Evolutionary conservation across 2,888 invertebrate species (phyloP).

Genomic region (Ectemnius continuus): DNA sequence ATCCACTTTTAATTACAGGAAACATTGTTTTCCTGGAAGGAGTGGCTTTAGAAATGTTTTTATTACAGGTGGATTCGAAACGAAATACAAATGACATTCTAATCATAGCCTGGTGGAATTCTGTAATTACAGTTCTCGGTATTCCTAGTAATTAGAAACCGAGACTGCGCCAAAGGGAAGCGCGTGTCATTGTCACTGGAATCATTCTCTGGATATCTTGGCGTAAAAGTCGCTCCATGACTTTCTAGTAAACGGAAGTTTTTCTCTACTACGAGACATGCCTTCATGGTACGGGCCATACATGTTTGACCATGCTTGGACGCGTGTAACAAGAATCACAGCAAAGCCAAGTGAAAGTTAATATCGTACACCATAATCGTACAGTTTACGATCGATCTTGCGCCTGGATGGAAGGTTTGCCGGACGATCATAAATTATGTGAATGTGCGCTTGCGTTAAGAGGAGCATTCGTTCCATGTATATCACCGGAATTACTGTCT

Average conservation of each 20-base stretch:
- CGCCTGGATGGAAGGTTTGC: background rate
- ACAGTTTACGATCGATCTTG: background rate
- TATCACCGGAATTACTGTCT: no score
- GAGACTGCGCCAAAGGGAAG: background rate
- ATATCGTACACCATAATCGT: background rate
- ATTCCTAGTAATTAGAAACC: background rate
- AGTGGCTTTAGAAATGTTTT: background rate
- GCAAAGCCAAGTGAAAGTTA: conserved; percentile 1
- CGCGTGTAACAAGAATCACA: background rate
- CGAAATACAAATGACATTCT: background rate
- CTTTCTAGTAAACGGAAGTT: background rate
- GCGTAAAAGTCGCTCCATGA: background rate
- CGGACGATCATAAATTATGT: background rate
- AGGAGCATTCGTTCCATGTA: background rate
- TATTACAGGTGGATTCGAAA: background rate
- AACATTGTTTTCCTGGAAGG: background rate
- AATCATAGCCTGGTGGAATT: background rate
- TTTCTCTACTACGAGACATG: background rate
- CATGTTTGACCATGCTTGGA: background rate
- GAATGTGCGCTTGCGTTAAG: background rate
- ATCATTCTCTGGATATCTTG: background rate
- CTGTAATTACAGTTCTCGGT: background rate
- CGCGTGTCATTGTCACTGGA: background rate
- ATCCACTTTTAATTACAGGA: background rate
- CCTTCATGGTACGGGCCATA: no score